Evolutionary conservation across 2,888 invertebrate species (phyloP), one percentile per base, ranked within the genome.

Genomic region (Spilarctia lutea): DNA sequence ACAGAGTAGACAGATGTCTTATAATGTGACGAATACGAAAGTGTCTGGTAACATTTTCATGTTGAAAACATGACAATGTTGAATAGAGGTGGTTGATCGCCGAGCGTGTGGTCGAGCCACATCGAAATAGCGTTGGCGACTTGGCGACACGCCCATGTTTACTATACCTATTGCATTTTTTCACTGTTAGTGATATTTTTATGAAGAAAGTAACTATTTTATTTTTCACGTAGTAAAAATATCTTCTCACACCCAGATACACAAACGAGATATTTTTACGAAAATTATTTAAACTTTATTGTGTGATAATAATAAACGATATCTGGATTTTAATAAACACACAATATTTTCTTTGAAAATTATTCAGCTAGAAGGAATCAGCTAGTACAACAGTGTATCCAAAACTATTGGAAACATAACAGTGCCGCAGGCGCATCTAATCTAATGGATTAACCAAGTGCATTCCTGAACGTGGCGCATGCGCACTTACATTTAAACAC

Each of bases 391-490:
- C 80, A 82, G 74, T 88, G 86, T 84, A 83, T 79, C 20, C 20
- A 86, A 84, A 81, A 76, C 83, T 89, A 83, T 90, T 86, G 87
- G 88, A 89, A 87, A 85, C 86, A 78, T 81, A 78, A 52, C 81
- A 27, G 60, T 80, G 88, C 89, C 89, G 88, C 85, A 74, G 86
- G 91, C 91, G 90, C 93, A 92, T 91, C 91, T 91, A 92, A 92
- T 93, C 91, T 91, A 92, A 92, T 93, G 91, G 89, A 90, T 91
- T 93, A 93, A 87, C 89, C 91, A 90, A 92, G 91, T 88, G 88
- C 91, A 90, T 90, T 87, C 88, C 87, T 83, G 81, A 86, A 84
- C 71, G 76, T 73, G 81, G 85, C 84, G 80, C 85, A 81, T 75
- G 82, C 82, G 71, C 74, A 78, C 79, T 81, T 81, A 71, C 77